These are phyloP conservation scores for Phasia obesa DNA, from an alignment of 2,888 invertebrate genomes.

Conservation along the genomic window DNA sequence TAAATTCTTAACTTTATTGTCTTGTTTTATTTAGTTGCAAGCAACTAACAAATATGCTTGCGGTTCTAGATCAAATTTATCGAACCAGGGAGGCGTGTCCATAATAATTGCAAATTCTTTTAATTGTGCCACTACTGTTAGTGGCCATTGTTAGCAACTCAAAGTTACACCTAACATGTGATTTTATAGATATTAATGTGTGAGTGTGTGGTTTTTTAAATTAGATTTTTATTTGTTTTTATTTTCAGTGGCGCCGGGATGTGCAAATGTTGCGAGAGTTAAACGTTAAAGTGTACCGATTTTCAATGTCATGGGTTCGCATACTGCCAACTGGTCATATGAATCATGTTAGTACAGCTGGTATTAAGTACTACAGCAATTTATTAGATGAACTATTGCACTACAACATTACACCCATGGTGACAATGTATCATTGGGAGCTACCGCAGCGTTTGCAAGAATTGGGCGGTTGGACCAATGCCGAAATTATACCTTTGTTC, in stretches of 20 bases:
- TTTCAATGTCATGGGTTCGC: constrained; percentile 90
- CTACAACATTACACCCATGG: constrained; percentile 87
- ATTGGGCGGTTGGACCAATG: constrained; percentile 87
- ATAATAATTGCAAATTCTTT: constrained; percentile 54
- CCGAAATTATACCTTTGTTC: constrained; percentile 86
- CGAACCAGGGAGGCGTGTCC: constrained; percentile 53
- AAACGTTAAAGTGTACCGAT: constrained; percentile 87
- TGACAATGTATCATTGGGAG: constrained; percentile 89
- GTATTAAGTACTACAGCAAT: constrained; percentile 89
- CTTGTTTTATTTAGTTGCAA: constrained; percentile 21
- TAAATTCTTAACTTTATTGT: no score
- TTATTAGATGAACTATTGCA: constrained; percentile 87
- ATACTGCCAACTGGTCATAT: constrained; percentile 88
- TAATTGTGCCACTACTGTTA: constrained; percentile 69
- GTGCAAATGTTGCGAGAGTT: constrained; percentile 85
- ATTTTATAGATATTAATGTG: neutral
- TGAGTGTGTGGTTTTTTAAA: neutral
- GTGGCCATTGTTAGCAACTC: constrained; percentile 56
- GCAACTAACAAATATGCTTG: neutral
- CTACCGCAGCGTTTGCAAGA: constrained; percentile 86
- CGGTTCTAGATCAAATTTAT: constrained; percentile 21
- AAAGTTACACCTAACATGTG: constrained; percentile 54
- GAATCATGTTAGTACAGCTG: constrained; percentile 86
- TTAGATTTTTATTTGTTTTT: neutral
- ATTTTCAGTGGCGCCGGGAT: constrained; percentile 84